phyloP scores from a whole-genome alignment of 2,797 vertebrate genomes.

The Arremon aurantiirostris region DNA sequence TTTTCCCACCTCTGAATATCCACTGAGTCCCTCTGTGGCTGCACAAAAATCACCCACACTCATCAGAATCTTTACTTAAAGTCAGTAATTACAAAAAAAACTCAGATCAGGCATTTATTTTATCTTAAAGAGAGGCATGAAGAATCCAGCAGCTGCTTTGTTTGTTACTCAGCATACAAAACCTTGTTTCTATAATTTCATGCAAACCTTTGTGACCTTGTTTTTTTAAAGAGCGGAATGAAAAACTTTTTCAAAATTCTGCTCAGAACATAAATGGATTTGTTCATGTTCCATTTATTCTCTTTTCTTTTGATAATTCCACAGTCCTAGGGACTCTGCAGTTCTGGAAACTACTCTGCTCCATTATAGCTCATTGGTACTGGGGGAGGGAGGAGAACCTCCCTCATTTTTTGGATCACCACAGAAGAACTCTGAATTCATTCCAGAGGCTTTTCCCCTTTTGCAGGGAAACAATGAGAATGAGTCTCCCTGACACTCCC shows the following conservation, averaged over 20 bases:
- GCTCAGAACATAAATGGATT: not conserved
- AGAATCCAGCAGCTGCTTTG: not conserved
- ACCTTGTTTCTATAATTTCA: not conserved
- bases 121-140: not conserved
- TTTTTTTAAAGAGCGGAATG: not conserved
- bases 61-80: not conserved
- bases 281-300: not conserved
- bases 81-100: not conserved
- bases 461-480: constrained; percentile 31
- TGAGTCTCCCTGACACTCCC: constrained; percentile 20
- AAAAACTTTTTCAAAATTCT: not conserved
- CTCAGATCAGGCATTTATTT: not conserved
- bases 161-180: not conserved
- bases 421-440: not conserved
- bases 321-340: not conserved
- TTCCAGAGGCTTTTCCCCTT: not conserved
- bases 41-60: not conserved
- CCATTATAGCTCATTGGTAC: not conserved
- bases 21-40: not conserved
- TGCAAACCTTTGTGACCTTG: not conserved
- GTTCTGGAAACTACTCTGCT: not conserved
- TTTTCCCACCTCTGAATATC: not conserved
- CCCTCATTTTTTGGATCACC: not conserved
- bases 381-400: not conserved
- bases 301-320: not conserved